These are phyloP conservation scores for Zaprionus kolodkinae DNA, from an alignment of 1,140 invertebrate genomes.

Conservation along the genomic window DNA sequence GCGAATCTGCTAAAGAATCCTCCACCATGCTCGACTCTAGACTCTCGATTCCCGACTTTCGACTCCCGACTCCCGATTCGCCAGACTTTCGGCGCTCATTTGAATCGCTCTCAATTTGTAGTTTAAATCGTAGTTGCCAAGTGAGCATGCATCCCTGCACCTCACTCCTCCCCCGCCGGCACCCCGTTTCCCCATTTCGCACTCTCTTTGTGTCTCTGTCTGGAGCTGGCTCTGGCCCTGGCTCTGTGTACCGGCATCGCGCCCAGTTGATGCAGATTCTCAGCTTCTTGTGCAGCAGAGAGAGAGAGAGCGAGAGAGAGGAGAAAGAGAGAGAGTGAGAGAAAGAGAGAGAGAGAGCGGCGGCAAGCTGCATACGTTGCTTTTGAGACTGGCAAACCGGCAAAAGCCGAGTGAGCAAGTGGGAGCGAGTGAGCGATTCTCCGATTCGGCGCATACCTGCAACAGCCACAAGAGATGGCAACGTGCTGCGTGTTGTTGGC, in stretches of 20 bases:
- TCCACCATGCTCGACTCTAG: constrained; percentile 44
- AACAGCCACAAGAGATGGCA: background rate
- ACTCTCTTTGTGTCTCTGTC: background rate
- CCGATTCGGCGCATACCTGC: constrained; percentile 58
- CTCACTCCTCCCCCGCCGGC: background rate
- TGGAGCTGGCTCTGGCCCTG: background rate
- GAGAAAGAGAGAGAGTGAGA: too few relatives aligned
- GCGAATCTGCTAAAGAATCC: constrained; percentile 43
- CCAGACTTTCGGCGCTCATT: constrained; percentile 31
- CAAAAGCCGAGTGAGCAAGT: constrained; percentile 3
- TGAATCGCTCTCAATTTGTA: constrained; percentile 57
- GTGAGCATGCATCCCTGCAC: constrained; percentile 5
- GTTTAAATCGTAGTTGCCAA: constrained; percentile 38
- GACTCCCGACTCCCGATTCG: background rate
- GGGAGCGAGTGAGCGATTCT: background rate
- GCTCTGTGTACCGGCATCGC: constrained; percentile 5
- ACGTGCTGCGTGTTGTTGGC: background rate
- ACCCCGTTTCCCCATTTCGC: too few relatives aligned
- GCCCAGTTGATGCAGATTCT: constrained; percentile 40
- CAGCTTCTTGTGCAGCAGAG: constrained; percentile 6
- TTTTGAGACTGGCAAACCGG: background rate
- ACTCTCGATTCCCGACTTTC: constrained; percentile 3
- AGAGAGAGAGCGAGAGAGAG: too few relatives aligned
- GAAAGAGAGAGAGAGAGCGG: too few relatives aligned
- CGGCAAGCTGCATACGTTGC: constrained; percentile 21